Conservation (phyloP, 1,140 invertebrate genomes). For the Saccostrea echinata region DNA sequence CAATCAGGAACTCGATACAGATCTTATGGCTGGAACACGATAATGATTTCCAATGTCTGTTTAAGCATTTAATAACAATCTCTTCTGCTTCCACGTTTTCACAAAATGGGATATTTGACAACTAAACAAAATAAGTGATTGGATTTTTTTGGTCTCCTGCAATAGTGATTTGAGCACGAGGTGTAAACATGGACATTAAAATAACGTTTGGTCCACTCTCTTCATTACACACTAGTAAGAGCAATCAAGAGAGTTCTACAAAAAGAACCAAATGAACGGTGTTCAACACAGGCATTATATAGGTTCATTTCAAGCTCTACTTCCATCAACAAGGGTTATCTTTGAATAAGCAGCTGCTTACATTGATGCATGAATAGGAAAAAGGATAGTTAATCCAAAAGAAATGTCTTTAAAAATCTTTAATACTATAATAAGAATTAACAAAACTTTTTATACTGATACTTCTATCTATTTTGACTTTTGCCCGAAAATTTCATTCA, state of each 20-base stretch:
- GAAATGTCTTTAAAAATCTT: too few species aligned
- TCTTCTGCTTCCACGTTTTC: slow-evolving; percentile 5
- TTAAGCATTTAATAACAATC: slow-evolving; percentile 33
- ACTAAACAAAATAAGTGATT: slow-evolving; percentile 34
- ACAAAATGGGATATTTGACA: slow-evolving; percentile 13
- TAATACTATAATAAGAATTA: too few species aligned
- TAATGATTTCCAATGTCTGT: slow-evolving; percentile 35
- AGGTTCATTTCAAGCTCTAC: too few species aligned
- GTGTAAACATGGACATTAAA: not conserved
- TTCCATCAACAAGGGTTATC: too few species aligned
- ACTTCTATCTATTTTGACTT: too few species aligned
- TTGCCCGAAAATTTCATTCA: too few species aligned
- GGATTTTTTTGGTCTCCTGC: not conserved
- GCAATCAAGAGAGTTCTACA: not conserved
- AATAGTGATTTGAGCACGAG: not conserved
- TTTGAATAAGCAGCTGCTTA: too few species aligned
- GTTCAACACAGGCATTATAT: not conserved
- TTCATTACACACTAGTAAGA: not conserved
- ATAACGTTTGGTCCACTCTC: slow-evolving; percentile 6
- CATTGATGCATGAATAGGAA: too few species aligned
- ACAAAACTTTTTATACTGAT: too few species aligned
- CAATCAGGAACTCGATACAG: not conserved
- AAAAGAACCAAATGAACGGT: not conserved
- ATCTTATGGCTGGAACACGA: slow-evolving; percentile 4
- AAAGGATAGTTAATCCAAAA: too few species aligned